Evolutionary conservation across 2,797 vertebrate species (phyloP).

Genomic region (Enteromius fasciolatus): DNA sequence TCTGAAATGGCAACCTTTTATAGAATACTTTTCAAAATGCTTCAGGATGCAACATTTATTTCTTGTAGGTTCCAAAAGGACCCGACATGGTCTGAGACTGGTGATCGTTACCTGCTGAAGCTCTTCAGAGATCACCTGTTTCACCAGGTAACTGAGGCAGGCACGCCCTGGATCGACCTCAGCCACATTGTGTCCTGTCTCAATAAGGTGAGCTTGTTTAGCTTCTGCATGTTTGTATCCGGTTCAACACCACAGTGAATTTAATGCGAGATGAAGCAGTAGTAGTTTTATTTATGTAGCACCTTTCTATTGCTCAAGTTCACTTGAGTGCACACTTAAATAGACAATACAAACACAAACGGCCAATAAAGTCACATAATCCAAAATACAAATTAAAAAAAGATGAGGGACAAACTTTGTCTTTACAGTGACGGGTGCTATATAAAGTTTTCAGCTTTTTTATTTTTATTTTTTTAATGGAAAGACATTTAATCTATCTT

Average conservation of each 20-base stretch:
- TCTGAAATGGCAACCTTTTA: neutral
- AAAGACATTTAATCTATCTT: too few relatives aligned
- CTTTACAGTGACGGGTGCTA: too few relatives aligned
- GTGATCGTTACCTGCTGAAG: conserved; percentile 97
- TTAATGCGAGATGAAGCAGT: neutral
- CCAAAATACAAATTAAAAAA: too few relatives aligned
- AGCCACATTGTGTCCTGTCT: conserved; percentile 99
- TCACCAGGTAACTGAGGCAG: conserved; percentile 98
- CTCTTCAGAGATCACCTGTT: conserved; percentile 99
- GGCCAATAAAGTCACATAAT: too few relatives aligned
- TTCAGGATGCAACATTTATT: neutral
- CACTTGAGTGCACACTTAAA: too few relatives aligned
- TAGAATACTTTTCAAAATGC: neutral
- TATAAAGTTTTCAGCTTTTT: too few relatives aligned
- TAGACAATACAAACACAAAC: too few relatives aligned
- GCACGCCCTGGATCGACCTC: conserved; percentile 98
- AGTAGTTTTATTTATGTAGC: too few relatives aligned
- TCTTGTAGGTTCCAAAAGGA: conserved; percentile 94
- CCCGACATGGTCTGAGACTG: conserved; percentile 98
- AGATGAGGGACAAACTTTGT: too few relatives aligned
- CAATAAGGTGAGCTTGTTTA: conserved; percentile 88
- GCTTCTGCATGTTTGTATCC: neutral
- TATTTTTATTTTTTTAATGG: too few relatives aligned
- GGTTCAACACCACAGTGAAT: neutral
- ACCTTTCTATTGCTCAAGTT: too few relatives aligned